Evolutionary conservation across 2,797 vertebrate species (phyloP).

Genomic region (Morus bassanus): DNA sequence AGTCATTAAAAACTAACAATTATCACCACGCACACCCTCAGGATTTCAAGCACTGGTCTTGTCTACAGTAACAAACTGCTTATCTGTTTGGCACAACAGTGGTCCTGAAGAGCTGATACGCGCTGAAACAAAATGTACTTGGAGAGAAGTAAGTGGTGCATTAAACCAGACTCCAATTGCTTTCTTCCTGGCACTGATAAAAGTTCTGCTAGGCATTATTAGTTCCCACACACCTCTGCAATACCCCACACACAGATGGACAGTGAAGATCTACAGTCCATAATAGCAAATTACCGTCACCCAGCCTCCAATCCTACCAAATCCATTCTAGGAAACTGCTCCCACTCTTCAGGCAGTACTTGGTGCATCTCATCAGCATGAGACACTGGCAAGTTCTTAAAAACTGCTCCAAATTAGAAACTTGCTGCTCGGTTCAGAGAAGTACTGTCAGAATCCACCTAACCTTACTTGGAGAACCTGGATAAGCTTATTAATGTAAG

Average conservation of each 20-base stretch:
- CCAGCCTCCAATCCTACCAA: background rate
- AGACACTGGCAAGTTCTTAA: background rate
- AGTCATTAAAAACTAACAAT: background rate
- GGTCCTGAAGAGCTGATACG: background rate
- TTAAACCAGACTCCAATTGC: background rate
- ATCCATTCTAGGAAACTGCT: background rate
- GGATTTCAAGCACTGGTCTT: background rate
- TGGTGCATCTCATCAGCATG: background rate
- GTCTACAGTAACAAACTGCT: background rate
- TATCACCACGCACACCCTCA: background rate
- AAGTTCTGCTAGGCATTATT: background rate
- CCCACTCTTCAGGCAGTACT: background rate
- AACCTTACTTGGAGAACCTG: background rate
- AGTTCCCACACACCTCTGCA: background rate
- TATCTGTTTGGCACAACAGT: conserved; percentile 7
- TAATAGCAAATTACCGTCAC: background rate
- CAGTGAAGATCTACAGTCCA: background rate
- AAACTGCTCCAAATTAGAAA: background rate
- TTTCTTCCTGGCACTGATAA: background rate
- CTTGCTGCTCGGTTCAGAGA: background rate
- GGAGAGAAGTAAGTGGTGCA: background rate
- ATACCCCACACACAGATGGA: background rate
- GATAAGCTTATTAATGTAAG: conserved; percentile 35
- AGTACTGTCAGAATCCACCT: background rate
- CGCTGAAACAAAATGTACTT: background rate